These are phyloP conservation scores for Sinonovacula constricta DNA, from an alignment of 1,140 invertebrate genomes.

Conservation along the genomic window DNA sequence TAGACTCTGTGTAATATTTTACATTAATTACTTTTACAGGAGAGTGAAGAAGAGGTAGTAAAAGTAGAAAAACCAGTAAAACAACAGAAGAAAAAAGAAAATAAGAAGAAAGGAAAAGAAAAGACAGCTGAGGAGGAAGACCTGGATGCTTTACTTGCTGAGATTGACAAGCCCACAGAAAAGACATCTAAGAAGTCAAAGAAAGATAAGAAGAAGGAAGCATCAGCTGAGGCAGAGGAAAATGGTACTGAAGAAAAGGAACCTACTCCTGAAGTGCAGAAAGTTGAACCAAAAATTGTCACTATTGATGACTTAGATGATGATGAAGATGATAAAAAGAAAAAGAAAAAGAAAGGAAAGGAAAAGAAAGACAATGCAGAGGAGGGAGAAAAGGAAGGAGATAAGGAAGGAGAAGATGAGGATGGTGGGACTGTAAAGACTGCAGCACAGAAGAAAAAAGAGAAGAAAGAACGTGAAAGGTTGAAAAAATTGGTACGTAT, in stretches of 20 bases:
- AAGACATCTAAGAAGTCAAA: slow-evolving; percentile 77
- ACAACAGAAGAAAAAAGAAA: slow-evolving; percentile 57
- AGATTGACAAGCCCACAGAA: slow-evolving; percentile 65
- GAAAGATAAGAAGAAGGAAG: slow-evolving; percentile 78
- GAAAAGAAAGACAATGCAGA: slow-evolving; percentile 43
- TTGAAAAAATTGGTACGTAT: slow-evolving; percentile 65
- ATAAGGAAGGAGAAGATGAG: slow-evolving; percentile 80
- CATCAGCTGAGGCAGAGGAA: slow-evolving; percentile 52
- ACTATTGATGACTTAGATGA: slow-evolving; percentile 65
- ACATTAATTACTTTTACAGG: background rate
- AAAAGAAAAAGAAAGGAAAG: slow-evolving; percentile 64
- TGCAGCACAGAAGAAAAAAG: slow-evolving; percentile 72
- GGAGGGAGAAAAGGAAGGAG: slow-evolving; percentile 66
- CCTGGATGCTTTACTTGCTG: slow-evolving; percentile 89
- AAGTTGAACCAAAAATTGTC: slow-evolving; percentile 55
- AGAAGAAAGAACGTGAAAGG: slow-evolving; percentile 69
- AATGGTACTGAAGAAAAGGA: slow-evolving; percentile 65
- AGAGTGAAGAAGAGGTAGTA: slow-evolving; percentile 28
- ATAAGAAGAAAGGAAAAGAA: slow-evolving; percentile 65
- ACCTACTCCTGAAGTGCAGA: slow-evolving; percentile 55
- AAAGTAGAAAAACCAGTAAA: slow-evolving; percentile 29
- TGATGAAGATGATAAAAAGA: slow-evolving; percentile 64
- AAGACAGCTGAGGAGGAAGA: slow-evolving; percentile 89
- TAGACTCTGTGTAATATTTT: too few relatives aligned
- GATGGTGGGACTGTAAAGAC: slow-evolving; percentile 82